Percentiles rank a stretch among this genome's conserved stretches.
Evolutionary conservation across 2,888 invertebrate species (phyloP).

Genomic region (Drosophila lutescens): DNA sequence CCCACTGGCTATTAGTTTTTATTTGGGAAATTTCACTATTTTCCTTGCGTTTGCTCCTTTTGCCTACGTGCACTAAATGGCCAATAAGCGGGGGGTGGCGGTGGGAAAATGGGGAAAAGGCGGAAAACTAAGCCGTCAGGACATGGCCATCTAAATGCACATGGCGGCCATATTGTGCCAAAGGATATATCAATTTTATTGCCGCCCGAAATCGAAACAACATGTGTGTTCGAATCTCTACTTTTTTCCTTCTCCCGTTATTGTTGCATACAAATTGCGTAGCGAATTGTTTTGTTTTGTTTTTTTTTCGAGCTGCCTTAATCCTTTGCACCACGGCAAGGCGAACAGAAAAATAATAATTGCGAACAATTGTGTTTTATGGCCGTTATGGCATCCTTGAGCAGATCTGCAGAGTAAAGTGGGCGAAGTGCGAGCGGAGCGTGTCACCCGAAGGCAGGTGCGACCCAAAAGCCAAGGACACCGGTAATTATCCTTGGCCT

Average conservation of each 20-base stretch:
- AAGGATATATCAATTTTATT: slow-evolving; percentile 80
- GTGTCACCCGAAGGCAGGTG: slow-evolving; percentile 61
- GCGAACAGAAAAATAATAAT: slow-evolving; percentile 47
- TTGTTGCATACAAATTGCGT: slow-evolving; percentile 63
- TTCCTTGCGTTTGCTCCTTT: slow-evolving; percentile 53
- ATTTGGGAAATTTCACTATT: slow-evolving; percentile 70
- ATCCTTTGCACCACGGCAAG: slow-evolving; percentile 55
- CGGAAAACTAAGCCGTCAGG: slow-evolving; percentile 68
- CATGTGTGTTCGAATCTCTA: slow-evolving; percentile 59
- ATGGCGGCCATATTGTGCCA: slow-evolving; percentile 69
- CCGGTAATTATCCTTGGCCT: slow-evolving; percentile 68
- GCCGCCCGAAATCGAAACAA: slow-evolving; percentile 55
- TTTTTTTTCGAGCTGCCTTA: slow-evolving; percentile 29
- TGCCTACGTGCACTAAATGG: slow-evolving; percentile 79
- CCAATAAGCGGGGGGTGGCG: slow-evolving; percentile 66
- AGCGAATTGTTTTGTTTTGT: slow-evolving; percentile 57
- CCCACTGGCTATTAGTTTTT: slow-evolving; percentile 74
- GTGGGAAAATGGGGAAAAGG: slow-evolving; percentile 13
- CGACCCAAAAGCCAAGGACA: slow-evolving; percentile 42
- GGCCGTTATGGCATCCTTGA: slow-evolving; percentile 53
- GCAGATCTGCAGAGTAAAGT: background rate
- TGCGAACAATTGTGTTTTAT: slow-evolving; percentile 70
- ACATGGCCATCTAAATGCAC: slow-evolving; percentile 55
- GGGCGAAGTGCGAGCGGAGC: slow-evolving; percentile 43
- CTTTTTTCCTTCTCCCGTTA: slow-evolving; percentile 26